Evolutionary conservation across 2,888 invertebrate genomes (phyloP), one percentile per base, ranked within the genome.

Genomic region (Teleogryllus oceanicus): DNA sequence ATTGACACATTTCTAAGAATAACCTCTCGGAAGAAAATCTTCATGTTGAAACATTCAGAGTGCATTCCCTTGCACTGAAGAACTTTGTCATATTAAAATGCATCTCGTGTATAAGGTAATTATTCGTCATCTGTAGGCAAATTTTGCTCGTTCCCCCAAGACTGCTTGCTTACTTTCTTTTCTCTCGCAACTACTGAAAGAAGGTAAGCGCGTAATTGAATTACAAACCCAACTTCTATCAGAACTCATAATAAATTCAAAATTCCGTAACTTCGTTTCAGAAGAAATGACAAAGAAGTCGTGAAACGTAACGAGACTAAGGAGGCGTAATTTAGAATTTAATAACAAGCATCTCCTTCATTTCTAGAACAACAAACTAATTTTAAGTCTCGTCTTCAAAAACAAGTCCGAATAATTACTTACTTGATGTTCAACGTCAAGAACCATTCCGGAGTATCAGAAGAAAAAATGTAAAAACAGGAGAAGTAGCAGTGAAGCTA

Each of bases 271-370:
- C 62, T 62, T 62, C 62, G 62, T 62, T 62, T 62, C 62, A 62
- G n/a, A 62, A 62, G 62, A 62, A 62, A 13, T 13, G 62, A 62
- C n/a, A n/a, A 62, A 62, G 62, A 62, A 62, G 62, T 62, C 16
- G 13, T 62, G 62, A 62, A 62, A 62, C 62, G 62, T 62, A 62
- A 62, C 62, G 62, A 62, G 62, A 62, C n/a, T 13, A 13, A 62
- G 62, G 62, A 62, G 62, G 13, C 62, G 62, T 62, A 62, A 62
- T 62, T 62, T 62, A 62, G 62, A 62, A 62, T 62, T 62, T 62
- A 62, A 62, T 62, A 62, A 62, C 62, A 62, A 62, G 62, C 62
- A n/a, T 62, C n/a, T 62, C 62, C 62, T 62, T 62, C 62, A 62
- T 62, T 62, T 62, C 62, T n/a, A 62, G 62, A 62, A 62, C 62